Evolutionary conservation across 2,113 vertebrate genomes (phyloP).

Genomic region (Corynorhinus townsendii): DNA sequence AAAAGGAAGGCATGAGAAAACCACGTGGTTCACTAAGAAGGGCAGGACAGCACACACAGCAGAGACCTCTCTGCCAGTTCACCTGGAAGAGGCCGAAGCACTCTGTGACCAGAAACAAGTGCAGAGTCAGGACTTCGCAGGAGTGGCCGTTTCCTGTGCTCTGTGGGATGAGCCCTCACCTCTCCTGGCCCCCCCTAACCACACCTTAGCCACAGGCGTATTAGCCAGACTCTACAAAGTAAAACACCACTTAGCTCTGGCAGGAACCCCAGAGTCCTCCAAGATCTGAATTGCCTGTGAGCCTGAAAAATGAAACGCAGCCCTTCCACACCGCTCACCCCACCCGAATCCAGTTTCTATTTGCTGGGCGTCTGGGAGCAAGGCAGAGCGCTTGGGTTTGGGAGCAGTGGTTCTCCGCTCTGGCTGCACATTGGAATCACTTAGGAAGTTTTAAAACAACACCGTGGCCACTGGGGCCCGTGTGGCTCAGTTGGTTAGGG

Average conservation of each 20-base stretch:
- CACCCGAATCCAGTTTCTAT: not conserved
- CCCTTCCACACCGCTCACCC: not conserved
- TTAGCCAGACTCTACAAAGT: not conserved
- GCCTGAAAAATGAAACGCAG: not conserved
- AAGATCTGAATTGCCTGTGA: not conserved
- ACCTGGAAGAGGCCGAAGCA: not conserved
- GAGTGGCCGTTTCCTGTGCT: not conserved
- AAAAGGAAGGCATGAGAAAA: not conserved
- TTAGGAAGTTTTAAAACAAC: constrained; percentile 1
- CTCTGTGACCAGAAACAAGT: not conserved
- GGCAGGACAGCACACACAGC: not conserved
- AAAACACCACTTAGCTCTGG: not conserved
- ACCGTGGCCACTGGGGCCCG: not conserved
- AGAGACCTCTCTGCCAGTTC: not conserved
- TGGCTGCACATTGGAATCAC: not conserved
- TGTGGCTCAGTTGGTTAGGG: not conserved
- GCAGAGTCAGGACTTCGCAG: not conserved
- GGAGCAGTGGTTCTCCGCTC: not conserved
- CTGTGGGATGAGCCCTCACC: not conserved
- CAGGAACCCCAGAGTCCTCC: not conserved
- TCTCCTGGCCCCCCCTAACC: not conserved
- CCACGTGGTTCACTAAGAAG: not conserved
- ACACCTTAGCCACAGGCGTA: not conserved
- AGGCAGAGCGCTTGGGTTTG: not conserved
- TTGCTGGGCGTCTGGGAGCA: not conserved